Base-by-base conservation (phyloP, 2,888 invertebrate genomes). In the Aproaerema taeniolella region DNA sequence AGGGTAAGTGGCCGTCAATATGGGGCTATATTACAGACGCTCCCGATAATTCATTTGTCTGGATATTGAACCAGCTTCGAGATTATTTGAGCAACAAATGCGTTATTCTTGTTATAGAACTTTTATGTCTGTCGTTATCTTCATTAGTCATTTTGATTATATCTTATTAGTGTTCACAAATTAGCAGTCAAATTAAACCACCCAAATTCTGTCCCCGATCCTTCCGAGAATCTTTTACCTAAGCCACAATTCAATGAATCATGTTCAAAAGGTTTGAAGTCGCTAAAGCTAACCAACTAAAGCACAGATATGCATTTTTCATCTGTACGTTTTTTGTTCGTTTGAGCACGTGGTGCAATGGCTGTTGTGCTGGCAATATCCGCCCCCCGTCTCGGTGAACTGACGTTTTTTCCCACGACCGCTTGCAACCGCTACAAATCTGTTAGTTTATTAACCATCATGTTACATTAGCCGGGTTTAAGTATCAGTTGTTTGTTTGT, bases 1-100 rank as follows among this genome's bases (percentile, higher is more conserved):
- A 73, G 86, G 82, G 85, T 83, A 83, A 85, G 79, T 82, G 78
- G 76, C 75, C 86, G 77, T 77, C 81, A 83, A 82, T 81, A 78
- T 80, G 76, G 71, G 65, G 68, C 74, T 82, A 77, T 80, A 80
- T 82, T 81, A 79, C 65, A n/a, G 66, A 74, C 67, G 68, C 68
- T 76, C 58, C 67, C 57, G 67, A 75, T 72, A 76, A 79, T 78
- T 81, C 79, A 73, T 75, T 82, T 74, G 67, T 60, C 58, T 64
- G 55, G 61, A 64, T 45, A 53, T 50, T 51, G 35, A 35, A 35
- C 15, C 35, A 7, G 28, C n/a, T n/a, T n/a, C n/a, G n/a, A n/a
- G n/a, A n/a, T n/a, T n/a, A n/a, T n/a, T n/a, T n/a, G n/a, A n/a
- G 32, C 20, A 33, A 33, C 32, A 12, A 33, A 33, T 24, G 32